Conservation (phyloP, 1,140 invertebrate species). For the Aethina tumida region DNA sequence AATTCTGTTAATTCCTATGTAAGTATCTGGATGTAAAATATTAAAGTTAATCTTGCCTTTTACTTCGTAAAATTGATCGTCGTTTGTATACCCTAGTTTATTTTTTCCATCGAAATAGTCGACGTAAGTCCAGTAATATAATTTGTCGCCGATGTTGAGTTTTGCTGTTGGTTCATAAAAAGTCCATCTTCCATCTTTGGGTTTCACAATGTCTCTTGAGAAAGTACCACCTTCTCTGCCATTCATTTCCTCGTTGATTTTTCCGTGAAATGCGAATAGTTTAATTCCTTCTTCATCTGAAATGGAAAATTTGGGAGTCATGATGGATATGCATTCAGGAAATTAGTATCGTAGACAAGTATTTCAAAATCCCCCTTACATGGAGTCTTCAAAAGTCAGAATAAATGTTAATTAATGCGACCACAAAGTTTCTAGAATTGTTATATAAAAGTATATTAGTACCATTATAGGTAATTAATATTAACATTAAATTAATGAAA, state of each 20-base stretch:
- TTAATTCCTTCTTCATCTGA: slow-evolving; percentile 52
- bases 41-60: slow-evolving; percentile 16
- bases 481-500: no score
- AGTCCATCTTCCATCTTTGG: slow-evolving; percentile 52
- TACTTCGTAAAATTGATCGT: slow-evolving; percentile 46
- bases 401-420: no score
- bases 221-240: slow-evolving; percentile 57
- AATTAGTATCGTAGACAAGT: no score
- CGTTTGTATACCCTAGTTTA: slow-evolving; percentile 45
- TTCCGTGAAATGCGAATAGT: slow-evolving; percentile 61
- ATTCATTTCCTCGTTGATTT: slow-evolving; percentile 59
- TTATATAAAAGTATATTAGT: no score
- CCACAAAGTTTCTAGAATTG: no score
- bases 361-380: no score
- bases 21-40: no score
- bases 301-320: no score
- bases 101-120: slow-evolving; percentile 46
- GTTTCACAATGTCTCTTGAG: slow-evolving; percentile 50
- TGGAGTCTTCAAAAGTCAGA: no score
- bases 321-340: no score
- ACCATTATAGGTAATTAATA: no score
- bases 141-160: slow-evolving; percentile 51
- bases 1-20: no score
- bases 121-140: slow-evolving; percentile 67
- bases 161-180: slow-evolving; percentile 49